Conservation (phyloP, 2,888 invertebrate genomes). For the Callimorpha dominula region DNA sequence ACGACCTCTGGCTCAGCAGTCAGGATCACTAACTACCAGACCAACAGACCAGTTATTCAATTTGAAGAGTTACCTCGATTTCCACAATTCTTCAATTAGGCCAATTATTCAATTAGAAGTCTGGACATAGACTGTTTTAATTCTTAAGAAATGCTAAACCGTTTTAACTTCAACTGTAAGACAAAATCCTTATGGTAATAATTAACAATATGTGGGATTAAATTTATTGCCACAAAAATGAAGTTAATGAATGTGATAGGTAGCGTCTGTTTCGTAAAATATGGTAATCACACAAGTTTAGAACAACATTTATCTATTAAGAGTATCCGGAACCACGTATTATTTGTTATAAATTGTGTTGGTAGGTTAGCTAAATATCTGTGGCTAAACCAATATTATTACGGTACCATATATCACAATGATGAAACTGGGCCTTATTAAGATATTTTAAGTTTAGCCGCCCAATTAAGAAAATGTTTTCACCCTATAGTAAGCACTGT, state of each 20-base stretch:
- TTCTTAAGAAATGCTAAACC: neutral
- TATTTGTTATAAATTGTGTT: neutral
- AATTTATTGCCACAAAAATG: conserved; percentile 20
- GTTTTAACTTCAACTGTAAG: neutral
- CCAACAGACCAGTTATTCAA: no score
- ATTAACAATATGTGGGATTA: neutral
- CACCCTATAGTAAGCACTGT: no score
- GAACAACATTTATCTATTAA: conserved; percentile 26
- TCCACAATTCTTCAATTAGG: no score
- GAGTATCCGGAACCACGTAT: conserved; percentile 28
- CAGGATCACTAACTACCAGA: no score
- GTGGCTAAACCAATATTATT: neutral
- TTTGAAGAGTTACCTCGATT: no score
- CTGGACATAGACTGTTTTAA: no score
- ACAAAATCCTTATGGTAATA: conserved; percentile 3
- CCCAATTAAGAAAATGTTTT: no score
- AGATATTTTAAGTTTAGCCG: no score
- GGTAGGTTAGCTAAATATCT: neutral
- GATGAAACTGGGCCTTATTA: no score
- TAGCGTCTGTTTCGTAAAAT: conserved; percentile 34
- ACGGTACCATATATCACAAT: neutral
- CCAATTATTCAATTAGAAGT: no score
- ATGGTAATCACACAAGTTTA: conserved; percentile 40
- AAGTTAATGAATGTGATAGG: conserved; percentile 41
- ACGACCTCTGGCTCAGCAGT: no score